Evolutionary conservation across 2,888 invertebrate species (phyloP).

Genomic region (Acanthosepion esculentum): DNA sequence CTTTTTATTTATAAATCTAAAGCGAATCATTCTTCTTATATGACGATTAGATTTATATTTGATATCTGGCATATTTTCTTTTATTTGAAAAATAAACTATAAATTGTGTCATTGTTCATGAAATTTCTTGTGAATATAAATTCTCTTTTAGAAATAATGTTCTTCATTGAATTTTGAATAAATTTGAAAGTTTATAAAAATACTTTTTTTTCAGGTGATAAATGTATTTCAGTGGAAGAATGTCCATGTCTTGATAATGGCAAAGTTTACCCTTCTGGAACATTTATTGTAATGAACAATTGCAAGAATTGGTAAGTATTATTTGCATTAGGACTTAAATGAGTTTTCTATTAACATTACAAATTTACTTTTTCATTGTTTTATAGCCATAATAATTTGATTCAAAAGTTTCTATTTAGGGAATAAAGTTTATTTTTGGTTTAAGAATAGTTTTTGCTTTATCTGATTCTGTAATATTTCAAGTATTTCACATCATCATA

Average conservation of each 20-base stretch:
- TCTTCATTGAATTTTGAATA: background rate
- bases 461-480: too few relatives aligned
- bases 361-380: background rate
- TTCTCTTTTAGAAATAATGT: background rate
- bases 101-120: too few relatives aligned
- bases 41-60: too few relatives aligned
- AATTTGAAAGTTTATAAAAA: background rate
- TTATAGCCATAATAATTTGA: background rate
- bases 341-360: background rate
- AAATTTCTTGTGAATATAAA: too few relatives aligned
- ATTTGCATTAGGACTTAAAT: background rate
- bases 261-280: constrained; percentile 36
- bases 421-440: too few relatives aligned
- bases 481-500: too few relatives aligned
- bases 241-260: constrained; percentile 41
- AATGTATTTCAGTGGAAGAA: background rate
- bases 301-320: constrained; percentile 35
- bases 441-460: too few relatives aligned
- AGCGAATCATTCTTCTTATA: too few relatives aligned
- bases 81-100: too few relatives aligned
- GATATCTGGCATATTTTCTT: too few relatives aligned
- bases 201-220: background rate
- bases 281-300: constrained; percentile 24
- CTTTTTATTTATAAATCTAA: too few relatives aligned
- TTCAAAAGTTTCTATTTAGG: background rate